phyloP scores from a whole-genome alignment of 2,113 vertebrate species.

The Alligator sinensis region DNA sequence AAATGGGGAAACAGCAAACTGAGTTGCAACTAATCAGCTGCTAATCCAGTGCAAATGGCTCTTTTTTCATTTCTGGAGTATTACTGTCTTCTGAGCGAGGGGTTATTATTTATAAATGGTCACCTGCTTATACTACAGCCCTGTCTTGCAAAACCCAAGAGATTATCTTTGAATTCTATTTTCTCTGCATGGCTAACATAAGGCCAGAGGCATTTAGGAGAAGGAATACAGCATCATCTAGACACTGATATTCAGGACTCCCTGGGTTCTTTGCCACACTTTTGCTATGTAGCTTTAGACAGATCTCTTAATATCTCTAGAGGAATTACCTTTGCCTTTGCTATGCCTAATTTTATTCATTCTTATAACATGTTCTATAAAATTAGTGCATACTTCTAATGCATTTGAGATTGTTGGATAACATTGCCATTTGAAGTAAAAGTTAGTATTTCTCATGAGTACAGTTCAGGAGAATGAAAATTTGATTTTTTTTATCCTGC shows the following conservation, averaged over 20 bases:
- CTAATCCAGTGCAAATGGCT: background rate
- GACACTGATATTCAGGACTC: background rate
- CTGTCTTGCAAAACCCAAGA: background rate
- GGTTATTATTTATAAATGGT: background rate
- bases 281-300: background rate
- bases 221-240: background rate
- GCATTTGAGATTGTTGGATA: rapidly evolving
- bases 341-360: background rate
- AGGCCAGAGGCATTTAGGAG: background rate
- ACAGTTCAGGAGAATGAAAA: background rate
- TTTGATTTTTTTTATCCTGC: background rate
- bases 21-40: background rate
- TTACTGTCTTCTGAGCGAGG: background rate
- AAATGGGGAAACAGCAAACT: background rate
- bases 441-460: background rate
- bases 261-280: background rate
- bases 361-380: too few species aligned
- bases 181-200: background rate
- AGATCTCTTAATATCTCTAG: background rate
- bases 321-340: rapidly evolving
- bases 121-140: background rate
- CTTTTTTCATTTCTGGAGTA: background rate
- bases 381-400: background rate
- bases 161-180: background rate
- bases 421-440: background rate